A percentile compares a stretch with the other conserved stretches of the same genome.
Evolutionary conservation across 2,888 invertebrate genomes (phyloP).

Genomic region (Microctonus aethiopoides): DNA sequence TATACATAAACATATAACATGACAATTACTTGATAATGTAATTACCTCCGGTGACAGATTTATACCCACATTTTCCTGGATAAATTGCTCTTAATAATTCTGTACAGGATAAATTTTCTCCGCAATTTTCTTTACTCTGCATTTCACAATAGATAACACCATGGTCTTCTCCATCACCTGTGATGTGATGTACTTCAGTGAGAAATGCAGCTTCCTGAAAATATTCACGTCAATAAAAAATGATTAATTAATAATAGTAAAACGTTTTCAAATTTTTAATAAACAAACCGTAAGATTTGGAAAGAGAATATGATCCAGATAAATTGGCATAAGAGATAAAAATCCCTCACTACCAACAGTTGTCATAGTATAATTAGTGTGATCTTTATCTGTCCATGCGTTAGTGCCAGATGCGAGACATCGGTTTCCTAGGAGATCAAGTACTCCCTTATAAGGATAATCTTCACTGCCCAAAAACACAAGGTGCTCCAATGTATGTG

Average conservation of each 20-base stretch:
- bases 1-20: too few relatives aligned
- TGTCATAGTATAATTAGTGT: slow-evolving; percentile 89
- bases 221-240: too few relatives aligned
- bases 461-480: slow-evolving; percentile 90
- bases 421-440: slow-evolving; percentile 89
- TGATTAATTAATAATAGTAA: too few relatives aligned
- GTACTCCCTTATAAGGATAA: slow-evolving; percentile 89
- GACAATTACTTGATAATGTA: too few relatives aligned
- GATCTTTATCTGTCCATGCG: slow-evolving; percentile 89
- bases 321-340: slow-evolving; percentile 88
- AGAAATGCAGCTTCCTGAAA: slow-evolving; percentile 80
- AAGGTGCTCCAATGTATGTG: slow-evolving; percentile 92
- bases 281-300: slow-evolving; percentile 81
- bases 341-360: slow-evolving; percentile 91
- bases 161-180: slow-evolving; percentile 87
- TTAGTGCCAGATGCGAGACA: slow-evolving; percentile 93
- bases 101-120: slow-evolving; percentile 77
- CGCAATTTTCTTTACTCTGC: slow-evolving; percentile 87
- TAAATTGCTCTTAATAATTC: slow-evolving; percentile 79
- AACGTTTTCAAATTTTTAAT: too few relatives aligned
- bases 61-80: slow-evolving; percentile 85
- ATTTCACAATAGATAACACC: slow-evolving; percentile 98
- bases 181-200: slow-evolving; percentile 93
- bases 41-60: slow-evolving; percentile 83
- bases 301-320: slow-evolving; percentile 88